Conservation (phyloP, 30 jellyfish, hydroid and myxozoan genomes). For the Chrysaora quinquecirrha region DNA sequence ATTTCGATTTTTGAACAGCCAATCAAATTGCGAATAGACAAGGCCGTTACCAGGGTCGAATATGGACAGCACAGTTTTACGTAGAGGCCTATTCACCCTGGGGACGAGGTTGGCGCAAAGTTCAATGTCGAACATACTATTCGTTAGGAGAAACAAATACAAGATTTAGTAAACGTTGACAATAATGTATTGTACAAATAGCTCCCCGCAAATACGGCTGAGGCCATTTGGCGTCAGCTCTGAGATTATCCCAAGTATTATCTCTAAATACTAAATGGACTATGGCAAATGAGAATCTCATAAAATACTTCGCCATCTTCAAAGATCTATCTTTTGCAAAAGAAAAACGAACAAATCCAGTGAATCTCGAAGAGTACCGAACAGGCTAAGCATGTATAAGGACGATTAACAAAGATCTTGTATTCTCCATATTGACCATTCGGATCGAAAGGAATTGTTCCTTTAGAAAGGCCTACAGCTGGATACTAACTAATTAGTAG, state of each 20-base stretch:
- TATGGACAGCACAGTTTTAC: too few species aligned
- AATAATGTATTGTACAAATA: not conserved
- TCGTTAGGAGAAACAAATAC: too few species aligned
- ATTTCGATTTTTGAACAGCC: too few species aligned
- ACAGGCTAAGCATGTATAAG: not conserved
- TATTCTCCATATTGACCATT: too few species aligned
- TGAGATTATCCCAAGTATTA: slow-evolving; percentile 38
- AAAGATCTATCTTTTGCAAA: not conserved
- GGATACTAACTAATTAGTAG: not conserved
- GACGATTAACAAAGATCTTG: not conserved
- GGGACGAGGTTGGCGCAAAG: too few species aligned
- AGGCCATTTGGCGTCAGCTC: not conserved
- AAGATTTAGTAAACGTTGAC: too few species aligned
- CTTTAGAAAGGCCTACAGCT: not conserved
- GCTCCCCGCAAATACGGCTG: not conserved
- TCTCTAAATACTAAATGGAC: slow-evolving; percentile 33
- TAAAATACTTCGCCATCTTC: slow-evolving; percentile 8
- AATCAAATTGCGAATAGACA: too few species aligned
- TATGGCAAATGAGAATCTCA: slow-evolving; percentile 41
- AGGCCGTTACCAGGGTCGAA: too few species aligned
- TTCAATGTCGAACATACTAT: too few species aligned
- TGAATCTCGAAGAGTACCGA: not conserved
- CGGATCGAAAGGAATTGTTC: too few species aligned
- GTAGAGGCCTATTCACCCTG: too few species aligned
- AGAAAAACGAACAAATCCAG: not conserved